phyloP scores from a whole-genome alignment of 2,113 vertebrate species.

The Pteruthius melanotis region DNA sequence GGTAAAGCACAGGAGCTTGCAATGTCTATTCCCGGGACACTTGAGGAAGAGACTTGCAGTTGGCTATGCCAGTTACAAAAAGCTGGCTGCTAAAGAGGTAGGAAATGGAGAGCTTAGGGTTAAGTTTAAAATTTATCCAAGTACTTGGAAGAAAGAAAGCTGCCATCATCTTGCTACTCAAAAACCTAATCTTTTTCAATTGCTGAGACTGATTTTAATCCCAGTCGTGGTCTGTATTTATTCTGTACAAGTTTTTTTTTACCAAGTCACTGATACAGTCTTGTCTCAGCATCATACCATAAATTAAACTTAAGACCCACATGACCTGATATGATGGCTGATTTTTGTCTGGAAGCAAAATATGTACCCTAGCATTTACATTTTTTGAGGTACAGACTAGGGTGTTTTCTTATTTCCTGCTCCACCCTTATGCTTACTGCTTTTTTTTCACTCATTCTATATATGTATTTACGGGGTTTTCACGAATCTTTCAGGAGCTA shows the following conservation, averaged over 20 bases:
- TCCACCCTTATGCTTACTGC: background rate
- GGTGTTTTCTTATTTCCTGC: background rate
- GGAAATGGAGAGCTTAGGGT: background rate
- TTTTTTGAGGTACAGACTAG: background rate
- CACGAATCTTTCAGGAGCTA: background rate
- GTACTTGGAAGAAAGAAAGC: background rate
- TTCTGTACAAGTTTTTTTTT: background rate
- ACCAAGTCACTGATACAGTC: background rate
- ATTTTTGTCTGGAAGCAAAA: background rate
- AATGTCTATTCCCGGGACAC: background rate
- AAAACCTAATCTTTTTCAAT: background rate
- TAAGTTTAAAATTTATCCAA: background rate
- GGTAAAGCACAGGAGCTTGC: background rate
- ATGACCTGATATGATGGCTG: background rate
- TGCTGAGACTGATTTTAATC: background rate
- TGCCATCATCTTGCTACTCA: background rate
- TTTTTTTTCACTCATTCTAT: background rate
- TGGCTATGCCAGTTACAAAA: background rate
- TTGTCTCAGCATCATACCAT: background rate
- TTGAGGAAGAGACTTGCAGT: background rate
- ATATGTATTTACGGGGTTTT: background rate
- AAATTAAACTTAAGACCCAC: background rate
- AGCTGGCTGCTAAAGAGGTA: background rate
- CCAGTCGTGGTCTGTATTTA: fast-evolving
- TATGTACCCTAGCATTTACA: background rate